These are phyloP conservation scores for Zosterops hypoxanthus DNA, from an alignment of 2,113 vertebrate genomes.

Conservation along the genomic window DNA sequence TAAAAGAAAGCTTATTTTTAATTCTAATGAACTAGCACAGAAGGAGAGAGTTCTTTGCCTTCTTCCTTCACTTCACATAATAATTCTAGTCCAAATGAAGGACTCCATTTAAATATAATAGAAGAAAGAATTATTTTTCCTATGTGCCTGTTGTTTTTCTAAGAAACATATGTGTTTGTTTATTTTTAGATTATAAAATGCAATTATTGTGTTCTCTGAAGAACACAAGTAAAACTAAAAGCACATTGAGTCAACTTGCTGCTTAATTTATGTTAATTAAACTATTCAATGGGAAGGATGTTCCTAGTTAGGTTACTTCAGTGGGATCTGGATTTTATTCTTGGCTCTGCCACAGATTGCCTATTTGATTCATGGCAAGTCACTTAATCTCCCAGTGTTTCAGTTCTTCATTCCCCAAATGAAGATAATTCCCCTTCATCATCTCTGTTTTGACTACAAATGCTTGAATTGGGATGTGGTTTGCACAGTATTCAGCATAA, in stretches of 20 bases:
- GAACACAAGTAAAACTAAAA: conserved; percentile 44
- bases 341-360: background rate
- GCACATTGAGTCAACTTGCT: conserved; percentile 32
- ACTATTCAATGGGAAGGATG: conserved; percentile 40
- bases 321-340: conserved; percentile 31
- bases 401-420: background rate
- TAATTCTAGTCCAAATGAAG: background rate
- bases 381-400: background rate
- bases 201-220: conserved; percentile 42
- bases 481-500: background rate
- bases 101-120: conserved; percentile 20
- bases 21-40: background rate
- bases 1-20: conserved; percentile 13
- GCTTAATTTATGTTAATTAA: conserved; percentile 52
- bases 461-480: background rate
- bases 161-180: conserved; percentile 47
- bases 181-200: conserved; percentile 65
- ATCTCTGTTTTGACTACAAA: background rate
- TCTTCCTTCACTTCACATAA: background rate
- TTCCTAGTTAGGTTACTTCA: conserved; percentile 40
- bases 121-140: conserved; percentile 5
- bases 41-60: background rate
- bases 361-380: background rate
- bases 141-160: conserved; percentile 33
- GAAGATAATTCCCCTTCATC: background rate